phyloP scores from a whole-genome alignment of 2,797 vertebrate genomes.

The Trachops cirrhosus region DNA sequence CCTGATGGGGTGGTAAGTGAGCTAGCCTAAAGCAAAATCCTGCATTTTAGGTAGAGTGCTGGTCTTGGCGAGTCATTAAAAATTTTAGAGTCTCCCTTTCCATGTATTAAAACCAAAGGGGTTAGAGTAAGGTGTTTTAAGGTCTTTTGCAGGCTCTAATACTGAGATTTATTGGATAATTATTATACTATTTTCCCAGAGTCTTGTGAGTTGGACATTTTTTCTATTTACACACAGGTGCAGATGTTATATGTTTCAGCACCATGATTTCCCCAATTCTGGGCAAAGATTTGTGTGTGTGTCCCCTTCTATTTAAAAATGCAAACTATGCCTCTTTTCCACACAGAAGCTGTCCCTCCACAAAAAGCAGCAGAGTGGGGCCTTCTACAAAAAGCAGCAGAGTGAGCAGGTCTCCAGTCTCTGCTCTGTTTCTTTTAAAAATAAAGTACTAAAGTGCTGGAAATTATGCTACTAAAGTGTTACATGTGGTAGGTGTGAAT shows the following conservation, averaged over 20 bases:
- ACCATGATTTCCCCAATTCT: neutral
- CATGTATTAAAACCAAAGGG: neutral
- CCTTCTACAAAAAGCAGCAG: slow-evolving; percentile 32
- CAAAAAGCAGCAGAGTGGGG: slow-evolving; percentile 27
- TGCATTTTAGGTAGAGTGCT: neutral
- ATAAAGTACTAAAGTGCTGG: slow-evolving; percentile 69
- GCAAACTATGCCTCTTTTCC: neutral
- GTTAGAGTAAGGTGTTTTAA: neutral
- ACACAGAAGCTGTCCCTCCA: neutral
- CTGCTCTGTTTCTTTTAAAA: slow-evolving; percentile 68
- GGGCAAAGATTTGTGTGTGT: slow-evolving; percentile 19
- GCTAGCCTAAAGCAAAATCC: neutral
- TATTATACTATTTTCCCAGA: neutral
- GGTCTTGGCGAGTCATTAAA: neutral
- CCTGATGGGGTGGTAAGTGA: neutral
- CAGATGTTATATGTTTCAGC: neutral
- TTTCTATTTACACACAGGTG: neutral
- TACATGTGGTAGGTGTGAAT: slow-evolving; percentile 73
- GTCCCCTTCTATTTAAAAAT: neutral
- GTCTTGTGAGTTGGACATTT: neutral
- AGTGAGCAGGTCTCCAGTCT: slow-evolving; percentile 38
- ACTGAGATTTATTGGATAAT: neutral
- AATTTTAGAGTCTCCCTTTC: neutral
- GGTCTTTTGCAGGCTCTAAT: neutral
- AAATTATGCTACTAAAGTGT: slow-evolving; percentile 74